Conservation (phyloP, 2,888 invertebrate species). For the Drosophila falleni region DNA sequence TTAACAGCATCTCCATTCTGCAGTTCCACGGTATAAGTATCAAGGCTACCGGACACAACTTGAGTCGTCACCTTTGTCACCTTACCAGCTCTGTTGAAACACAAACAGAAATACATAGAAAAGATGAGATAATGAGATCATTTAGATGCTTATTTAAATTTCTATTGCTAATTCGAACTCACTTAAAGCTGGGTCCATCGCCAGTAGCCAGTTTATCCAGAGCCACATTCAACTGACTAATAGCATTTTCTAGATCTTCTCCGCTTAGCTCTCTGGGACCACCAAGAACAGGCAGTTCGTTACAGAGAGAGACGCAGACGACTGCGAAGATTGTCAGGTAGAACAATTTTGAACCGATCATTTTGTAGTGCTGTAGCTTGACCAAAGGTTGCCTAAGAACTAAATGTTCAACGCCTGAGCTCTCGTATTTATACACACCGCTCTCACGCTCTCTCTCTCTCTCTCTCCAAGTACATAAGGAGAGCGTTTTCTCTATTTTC, state of each 20-base stretch:
- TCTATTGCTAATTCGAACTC: constrained; percentile 10
- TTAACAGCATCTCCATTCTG: neutral
- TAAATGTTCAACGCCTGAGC: constrained; percentile 1
- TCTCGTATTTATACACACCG: constrained; percentile 15
- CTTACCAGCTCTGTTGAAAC: constrained; percentile 44
- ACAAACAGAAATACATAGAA: neutral
- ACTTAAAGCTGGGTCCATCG: constrained; percentile 65
- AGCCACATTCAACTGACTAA: constrained; percentile 26
- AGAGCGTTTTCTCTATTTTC: neutral
- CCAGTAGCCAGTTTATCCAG: constrained; percentile 42
- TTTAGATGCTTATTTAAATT: neutral
- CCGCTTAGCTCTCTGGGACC: constrained; percentile 42
- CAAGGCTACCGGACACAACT: constrained; percentile 58
- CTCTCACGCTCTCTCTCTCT: neutral
- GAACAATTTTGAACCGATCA: constrained; percentile 29
- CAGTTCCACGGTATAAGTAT: constrained; percentile 62
- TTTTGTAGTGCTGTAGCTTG: constrained; percentile 7
- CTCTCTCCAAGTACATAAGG: neutral
- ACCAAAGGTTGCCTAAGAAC: constrained; percentile 17
- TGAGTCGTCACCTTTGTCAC: constrained; percentile 67
- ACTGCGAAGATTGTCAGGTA: constrained; percentile 35
- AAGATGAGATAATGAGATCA: neutral
- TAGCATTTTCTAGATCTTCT: constrained; percentile 26
- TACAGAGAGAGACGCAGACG: constrained; percentile 13
- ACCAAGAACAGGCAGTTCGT: constrained; percentile 23